Evolutionary conservation across 2,888 invertebrate genomes (phyloP).

Genomic region (Meteorus cinctellus): DNA sequence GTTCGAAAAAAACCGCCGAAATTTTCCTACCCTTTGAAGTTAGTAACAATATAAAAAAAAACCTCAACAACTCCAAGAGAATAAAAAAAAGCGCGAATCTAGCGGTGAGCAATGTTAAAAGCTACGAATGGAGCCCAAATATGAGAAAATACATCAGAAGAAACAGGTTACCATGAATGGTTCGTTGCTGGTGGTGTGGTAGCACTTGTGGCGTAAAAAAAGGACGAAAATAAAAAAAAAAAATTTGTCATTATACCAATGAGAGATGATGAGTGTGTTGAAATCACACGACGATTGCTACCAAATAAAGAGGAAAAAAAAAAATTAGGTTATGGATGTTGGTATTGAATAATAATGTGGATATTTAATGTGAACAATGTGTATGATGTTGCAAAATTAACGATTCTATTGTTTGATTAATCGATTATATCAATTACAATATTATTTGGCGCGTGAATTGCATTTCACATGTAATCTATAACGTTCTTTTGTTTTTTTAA

Average conservation of each 20-base stretch:
- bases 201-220: neutral
- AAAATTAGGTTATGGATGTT: conserved; percentile 17
- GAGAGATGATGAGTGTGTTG: conserved; percentile 22
- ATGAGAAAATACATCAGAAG: conserved; percentile 16
- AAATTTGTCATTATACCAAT: neutral
- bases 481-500: too few relatives aligned
- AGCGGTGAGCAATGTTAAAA: conserved; percentile 5
- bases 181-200: neutral
- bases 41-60: neutral
- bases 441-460: too few relatives aligned
- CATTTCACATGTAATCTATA: too few relatives aligned
- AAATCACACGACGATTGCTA: conserved; percentile 1
- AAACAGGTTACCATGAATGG: conserved; percentile 32
- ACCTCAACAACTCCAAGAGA: neutral
- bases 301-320: neutral
- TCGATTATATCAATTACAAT: too few relatives aligned
- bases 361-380: neutral
- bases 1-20: neutral
- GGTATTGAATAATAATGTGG: neutral
- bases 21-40: neutral
- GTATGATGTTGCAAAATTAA: too few relatives aligned
- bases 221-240: neutral
- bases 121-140: neutral
- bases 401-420: too few relatives aligned
- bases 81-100: neutral